A percentile compares a stretch with the other conserved stretches of the same genome.
Conservation (phyloP, 2,113 vertebrate species). For the Sebastes schlegelii region DNA sequence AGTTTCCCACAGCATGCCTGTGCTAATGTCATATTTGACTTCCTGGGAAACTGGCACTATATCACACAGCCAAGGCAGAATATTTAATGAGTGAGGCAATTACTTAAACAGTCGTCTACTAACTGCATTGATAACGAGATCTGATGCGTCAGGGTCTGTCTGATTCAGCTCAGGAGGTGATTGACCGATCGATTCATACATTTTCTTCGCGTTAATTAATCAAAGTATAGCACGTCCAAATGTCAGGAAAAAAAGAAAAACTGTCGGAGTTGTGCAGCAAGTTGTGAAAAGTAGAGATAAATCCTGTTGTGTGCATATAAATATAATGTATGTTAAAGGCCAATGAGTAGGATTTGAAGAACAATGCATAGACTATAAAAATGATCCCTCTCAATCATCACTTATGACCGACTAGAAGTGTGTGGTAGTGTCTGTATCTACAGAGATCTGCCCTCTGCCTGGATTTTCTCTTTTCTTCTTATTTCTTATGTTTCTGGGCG, state of each 20-base stretch:
- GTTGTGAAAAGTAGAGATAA: background rate
- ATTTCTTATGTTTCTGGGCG: background rate
- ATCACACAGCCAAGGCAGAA: background rate
- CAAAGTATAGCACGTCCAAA: background rate
- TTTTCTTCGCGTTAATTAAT: background rate
- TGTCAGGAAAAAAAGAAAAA: background rate
- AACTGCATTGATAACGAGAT: background rate
- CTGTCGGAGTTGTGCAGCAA: background rate
- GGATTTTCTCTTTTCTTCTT: too few species aligned
- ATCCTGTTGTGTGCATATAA: background rate
- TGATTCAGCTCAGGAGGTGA: background rate
- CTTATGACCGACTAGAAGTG: too few species aligned
- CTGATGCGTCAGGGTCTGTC: background rate
- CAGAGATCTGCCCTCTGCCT: too few species aligned
- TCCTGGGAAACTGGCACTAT: background rate
- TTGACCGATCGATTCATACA: background rate
- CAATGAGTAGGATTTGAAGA: too few species aligned
- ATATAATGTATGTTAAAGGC: too few species aligned
- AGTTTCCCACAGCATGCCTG: background rate
- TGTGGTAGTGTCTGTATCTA: too few species aligned
- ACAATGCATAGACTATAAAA: too few species aligned
- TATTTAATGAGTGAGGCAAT: background rate
- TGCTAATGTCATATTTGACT: background rate
- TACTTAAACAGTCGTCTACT: background rate
- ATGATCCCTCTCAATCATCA: too few species aligned